Evolutionary conservation across 2,113 vertebrate species (phyloP).

Genomic region (Bubo scandiacus): DNA sequence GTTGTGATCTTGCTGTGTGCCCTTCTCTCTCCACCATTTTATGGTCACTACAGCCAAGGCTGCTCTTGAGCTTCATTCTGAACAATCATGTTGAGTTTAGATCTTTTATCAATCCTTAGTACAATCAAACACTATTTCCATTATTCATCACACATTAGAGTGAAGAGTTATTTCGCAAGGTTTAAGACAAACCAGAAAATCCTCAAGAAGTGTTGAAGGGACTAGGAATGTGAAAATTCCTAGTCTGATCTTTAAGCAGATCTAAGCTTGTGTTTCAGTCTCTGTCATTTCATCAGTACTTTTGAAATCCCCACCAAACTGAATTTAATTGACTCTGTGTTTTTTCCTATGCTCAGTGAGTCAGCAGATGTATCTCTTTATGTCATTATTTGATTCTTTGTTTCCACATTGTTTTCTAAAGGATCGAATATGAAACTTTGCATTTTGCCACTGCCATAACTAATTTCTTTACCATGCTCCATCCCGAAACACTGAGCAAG

Average conservation of each 20-base stretch:
- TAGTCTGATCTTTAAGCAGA: not conserved
- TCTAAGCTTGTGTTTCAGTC: not conserved
- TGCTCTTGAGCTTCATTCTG: too few species aligned
- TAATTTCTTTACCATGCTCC: not conserved
- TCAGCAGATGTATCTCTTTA: not conserved
- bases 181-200: not conserved
- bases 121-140: not conserved
- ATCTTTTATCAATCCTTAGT: not conserved
- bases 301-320: not conserved
- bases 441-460: not conserved
- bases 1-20: too few species aligned
- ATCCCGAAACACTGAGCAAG: not conserved
- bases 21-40: too few species aligned
- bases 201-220: not conserved
- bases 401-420: not conserved
- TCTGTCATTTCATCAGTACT: not conserved
- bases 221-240: not conserved
- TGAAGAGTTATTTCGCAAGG: not conserved
- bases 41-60: too few species aligned
- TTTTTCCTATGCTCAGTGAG: not conserved
- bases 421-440: not conserved
- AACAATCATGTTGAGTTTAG: not conserved
- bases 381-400: not conserved
- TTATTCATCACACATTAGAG: not conserved
- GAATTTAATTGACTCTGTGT: not conserved